Evolutionary conservation across 2,113 vertebrate species (phyloP).

Genomic region (Scomber scombrus): DNA sequence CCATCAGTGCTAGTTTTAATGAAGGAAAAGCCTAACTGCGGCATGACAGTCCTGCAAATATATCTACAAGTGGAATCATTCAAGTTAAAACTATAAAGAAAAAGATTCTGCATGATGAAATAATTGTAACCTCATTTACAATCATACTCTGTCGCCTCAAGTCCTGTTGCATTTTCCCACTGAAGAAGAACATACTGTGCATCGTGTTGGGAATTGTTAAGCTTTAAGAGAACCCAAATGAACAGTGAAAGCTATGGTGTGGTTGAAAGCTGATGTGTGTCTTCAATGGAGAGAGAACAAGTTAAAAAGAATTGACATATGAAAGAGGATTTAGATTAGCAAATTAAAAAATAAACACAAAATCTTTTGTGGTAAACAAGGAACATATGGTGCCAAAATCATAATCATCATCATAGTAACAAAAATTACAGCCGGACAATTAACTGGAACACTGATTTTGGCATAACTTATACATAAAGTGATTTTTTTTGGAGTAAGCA

Average conservation of each 20-base stretch:
- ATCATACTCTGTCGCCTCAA: constrained; percentile 22
- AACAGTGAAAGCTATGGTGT: constrained; percentile 8
- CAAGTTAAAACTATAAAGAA: constrained; percentile 50
- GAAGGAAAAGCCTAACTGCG: neutral
- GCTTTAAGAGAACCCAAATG: constrained; percentile 36
- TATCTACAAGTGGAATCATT: constrained; percentile 60
- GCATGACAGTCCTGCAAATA: constrained; percentile 31
- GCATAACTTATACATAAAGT: neutral
- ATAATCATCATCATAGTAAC: neutral
- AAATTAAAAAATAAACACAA: constrained; percentile 13
- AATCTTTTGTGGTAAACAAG: constrained; percentile 19
- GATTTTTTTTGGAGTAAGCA: neutral
- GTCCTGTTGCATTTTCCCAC: constrained; percentile 16
- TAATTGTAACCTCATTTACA: constrained; percentile 62
- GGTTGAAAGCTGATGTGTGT: neutral
- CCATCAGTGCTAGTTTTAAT: neutral
- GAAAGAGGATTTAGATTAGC: neutral
- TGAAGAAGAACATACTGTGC: constrained; percentile 6
- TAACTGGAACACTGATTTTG: constrained; percentile 13
- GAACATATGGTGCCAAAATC: constrained; percentile 2
- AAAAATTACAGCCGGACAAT: neutral
- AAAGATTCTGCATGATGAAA: constrained; percentile 65
- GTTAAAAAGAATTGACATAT: constrained; percentile 15
- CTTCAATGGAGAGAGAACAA: neutral
- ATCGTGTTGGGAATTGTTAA: constrained; percentile 32